phyloP scores from a whole-genome alignment of 2,888 invertebrate genomes.

The Anodontia alba region DNA sequence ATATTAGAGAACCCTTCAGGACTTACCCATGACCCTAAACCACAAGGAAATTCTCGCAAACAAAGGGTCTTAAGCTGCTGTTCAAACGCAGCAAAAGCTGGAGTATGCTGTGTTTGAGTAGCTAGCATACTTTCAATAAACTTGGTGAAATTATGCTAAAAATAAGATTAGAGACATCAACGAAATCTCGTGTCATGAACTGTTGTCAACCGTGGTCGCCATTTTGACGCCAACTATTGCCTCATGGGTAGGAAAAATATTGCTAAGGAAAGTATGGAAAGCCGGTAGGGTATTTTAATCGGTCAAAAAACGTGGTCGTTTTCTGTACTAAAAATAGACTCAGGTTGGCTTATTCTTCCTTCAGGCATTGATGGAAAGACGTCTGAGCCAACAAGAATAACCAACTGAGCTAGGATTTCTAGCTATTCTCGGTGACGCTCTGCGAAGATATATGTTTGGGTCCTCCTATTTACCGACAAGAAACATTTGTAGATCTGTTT shows the following conservation, averaged over 20 bases:
- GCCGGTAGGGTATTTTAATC: no score
- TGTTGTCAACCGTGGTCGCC: conserved; percentile 69
- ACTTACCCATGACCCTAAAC: conserved; percentile 81
- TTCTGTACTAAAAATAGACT: no score
- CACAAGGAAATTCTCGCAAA: conserved; percentile 83
- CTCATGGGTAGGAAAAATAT: not conserved
- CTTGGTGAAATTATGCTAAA: not conserved
- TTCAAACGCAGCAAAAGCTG: conserved; percentile 80
- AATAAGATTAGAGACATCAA: not conserved
- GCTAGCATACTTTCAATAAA: conserved; percentile 35
- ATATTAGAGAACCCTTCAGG: no score
- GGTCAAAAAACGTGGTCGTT: no score
- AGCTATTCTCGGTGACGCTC: no score
- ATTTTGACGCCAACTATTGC: conserved; percentile 72
- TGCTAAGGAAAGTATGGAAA: not conserved
- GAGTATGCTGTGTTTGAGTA: conserved; percentile 41
- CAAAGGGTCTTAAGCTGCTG: conserved; percentile 80
- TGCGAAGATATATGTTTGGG: not conserved
- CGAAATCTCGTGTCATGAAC: conserved; percentile 34
- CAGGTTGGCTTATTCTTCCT: no score
- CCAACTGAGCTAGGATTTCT: no score
- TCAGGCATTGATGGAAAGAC: no score
- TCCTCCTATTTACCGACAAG: not conserved
- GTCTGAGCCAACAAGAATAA: no score
- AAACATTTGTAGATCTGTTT: no score